Conservation (phyloP, 2,797 vertebrate species). For the Acanthiza pusilla region DNA sequence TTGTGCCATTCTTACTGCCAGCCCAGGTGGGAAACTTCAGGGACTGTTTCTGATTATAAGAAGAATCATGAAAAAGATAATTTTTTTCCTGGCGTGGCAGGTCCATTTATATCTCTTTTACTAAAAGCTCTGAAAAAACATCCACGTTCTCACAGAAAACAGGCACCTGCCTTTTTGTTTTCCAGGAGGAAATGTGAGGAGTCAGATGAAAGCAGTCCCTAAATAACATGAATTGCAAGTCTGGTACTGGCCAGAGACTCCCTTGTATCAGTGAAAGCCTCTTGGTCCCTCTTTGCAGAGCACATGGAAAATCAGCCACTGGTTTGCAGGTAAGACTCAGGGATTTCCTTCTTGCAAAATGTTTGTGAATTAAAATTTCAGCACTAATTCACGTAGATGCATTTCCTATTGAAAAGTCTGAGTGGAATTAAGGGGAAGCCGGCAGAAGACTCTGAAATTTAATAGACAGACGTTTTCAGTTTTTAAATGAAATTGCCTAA, state of each 20-base stretch:
- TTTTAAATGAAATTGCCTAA: background rate
- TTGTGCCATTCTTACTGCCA: conserved; percentile 45
- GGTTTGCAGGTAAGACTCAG: conserved; percentile 35
- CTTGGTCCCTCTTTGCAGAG: background rate
- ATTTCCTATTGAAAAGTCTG: background rate
- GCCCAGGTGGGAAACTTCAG: conserved; percentile 40
- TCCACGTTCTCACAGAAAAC: background rate
- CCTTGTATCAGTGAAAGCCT: background rate
- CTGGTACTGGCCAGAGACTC: background rate
- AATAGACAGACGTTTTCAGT: background rate
- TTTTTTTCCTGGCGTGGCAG: background rate
- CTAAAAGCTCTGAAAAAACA: background rate
- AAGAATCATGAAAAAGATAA: background rate
- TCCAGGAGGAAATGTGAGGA: conserved; percentile 11
- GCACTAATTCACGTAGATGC: background rate
- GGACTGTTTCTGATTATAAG: background rate
- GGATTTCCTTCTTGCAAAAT: background rate
- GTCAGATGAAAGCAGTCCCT: background rate
- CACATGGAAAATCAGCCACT: background rate
- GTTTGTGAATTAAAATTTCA: background rate
- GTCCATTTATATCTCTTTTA: background rate
- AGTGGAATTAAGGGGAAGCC: background rate
- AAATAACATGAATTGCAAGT: background rate
- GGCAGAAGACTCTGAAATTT: background rate
- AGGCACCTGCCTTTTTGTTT: background rate